Evolutionary conservation across 2,797 vertebrate genomes (phyloP), one percentile per base, ranked within the genome.

Genomic region (Betta splendens): DNA sequence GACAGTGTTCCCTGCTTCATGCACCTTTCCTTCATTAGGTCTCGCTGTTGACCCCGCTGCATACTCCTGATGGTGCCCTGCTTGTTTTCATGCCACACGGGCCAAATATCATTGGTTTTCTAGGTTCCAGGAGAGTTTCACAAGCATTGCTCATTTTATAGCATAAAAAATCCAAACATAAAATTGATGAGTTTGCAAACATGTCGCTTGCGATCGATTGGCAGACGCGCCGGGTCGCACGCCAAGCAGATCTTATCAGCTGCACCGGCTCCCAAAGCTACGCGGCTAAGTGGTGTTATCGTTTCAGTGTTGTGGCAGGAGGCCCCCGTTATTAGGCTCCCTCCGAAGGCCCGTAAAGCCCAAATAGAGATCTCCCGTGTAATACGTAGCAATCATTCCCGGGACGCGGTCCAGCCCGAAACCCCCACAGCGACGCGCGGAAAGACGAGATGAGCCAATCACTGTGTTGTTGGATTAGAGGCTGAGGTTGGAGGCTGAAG

Each of bases 311-410:
- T 46, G 9, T 32, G 10, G 35, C 9, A 38, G 13, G 32, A 23
- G 22, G 12, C 3, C 15, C n/a, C 15, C 40, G 9, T 52, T 36
- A 15, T 42, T 31, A 7, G 1, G 7, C 15, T 40, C 29, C 8
- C 22, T 44, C 37, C 18, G 13, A 9, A 20, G 15, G n/a, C 4
- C 10, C 1, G 2, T 15, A 44, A 5, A 10, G 20, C 45, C 15
- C 7, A 20, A 15, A 49, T 31, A 16, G 3, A 59, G 21, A 52
- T 21, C 20, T 37, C 28, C 32, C 12, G 8, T 15, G 31, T 11
- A 18, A 26, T 12, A 51, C 20, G 1, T 52, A 49, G n/a, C n/a
- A 50, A 42, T 25, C 13, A 37, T 39, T 39, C 10, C 51, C 51
- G 42, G 29, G 55, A 44, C 31, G 8, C 10, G 17, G 1, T 38